phyloP scores from a whole-genome alignment of 2,888 invertebrate species.

The Megaustenia siamemsis region DNA sequence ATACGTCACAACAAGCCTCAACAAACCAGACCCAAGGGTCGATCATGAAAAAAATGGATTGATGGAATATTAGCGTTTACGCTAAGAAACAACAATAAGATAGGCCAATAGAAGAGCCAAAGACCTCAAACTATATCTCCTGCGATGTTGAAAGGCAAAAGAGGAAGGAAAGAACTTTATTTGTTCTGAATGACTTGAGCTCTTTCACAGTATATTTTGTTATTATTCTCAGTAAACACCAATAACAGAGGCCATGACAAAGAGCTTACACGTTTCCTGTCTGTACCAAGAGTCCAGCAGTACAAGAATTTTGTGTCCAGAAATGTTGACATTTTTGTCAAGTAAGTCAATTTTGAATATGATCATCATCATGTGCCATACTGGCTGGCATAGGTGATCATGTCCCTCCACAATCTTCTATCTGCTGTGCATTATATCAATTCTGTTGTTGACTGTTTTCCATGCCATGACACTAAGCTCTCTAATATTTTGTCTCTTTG shows the following conservation, averaged over 20 bases:
- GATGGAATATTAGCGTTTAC: too few species aligned
- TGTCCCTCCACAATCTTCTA: not conserved
- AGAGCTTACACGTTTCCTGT: slow-evolving; percentile 64
- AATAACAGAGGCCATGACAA: slow-evolving; percentile 62
- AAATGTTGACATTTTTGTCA: slow-evolving; percentile 75
- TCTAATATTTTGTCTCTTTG: too few species aligned
- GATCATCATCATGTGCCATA: not conserved
- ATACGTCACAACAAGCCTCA: too few species aligned
- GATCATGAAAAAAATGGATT: too few species aligned
- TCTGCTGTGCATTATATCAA: not conserved
- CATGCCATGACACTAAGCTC: too few species aligned
- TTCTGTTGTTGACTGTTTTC: not conserved
- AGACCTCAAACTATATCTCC: too few species aligned
- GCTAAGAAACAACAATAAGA: too few species aligned
- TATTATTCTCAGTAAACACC: slow-evolving; percentile 52
- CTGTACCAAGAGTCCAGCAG: slow-evolving; percentile 60
- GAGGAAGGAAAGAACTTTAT: too few species aligned
- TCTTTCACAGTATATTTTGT: not conserved
- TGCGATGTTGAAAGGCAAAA: too few species aligned
- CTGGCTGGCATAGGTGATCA: not conserved
- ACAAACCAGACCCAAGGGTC: too few species aligned
- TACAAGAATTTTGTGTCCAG: slow-evolving; percentile 75
- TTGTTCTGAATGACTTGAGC: too few species aligned
- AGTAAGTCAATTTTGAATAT: slow-evolving; percentile 60
- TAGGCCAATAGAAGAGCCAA: too few species aligned